A percentile compares a stretch with the other conserved stretches of the same genome.
Evolutionary conservation across 2,113 vertebrate species (phyloP).

Genomic region (Verasper variegatus): DNA sequence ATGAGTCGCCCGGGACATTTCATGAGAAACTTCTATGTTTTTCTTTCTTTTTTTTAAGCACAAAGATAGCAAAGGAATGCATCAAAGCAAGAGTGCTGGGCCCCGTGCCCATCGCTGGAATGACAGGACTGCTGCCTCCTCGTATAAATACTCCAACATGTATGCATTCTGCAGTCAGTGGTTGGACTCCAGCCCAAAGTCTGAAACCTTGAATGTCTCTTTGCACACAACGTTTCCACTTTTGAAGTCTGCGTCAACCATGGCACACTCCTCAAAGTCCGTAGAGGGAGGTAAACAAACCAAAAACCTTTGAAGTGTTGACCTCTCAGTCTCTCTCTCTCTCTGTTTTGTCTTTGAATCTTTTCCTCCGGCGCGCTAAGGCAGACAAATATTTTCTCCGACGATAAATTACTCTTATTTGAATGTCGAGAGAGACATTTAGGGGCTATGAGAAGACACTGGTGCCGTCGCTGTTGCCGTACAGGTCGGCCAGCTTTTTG

Average conservation of each 20-base stretch:
- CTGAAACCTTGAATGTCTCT: slow-evolving; percentile 74
- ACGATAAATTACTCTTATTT: slow-evolving; percentile 67
- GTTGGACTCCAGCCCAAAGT: slow-evolving; percentile 59
- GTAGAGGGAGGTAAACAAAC: slow-evolving; percentile 76
- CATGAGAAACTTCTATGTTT: slow-evolving; percentile 57
- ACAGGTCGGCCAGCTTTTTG: slow-evolving; percentile 96
- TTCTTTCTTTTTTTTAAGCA: slow-evolving; percentile 55
- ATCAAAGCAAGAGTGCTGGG: slow-evolving; percentile 71
- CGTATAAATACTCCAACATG: slow-evolving; percentile 56
- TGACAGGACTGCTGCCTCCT: slow-evolving; percentile 67
- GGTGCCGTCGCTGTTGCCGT: slow-evolving; percentile 87
- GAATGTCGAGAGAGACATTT: slow-evolving; percentile 54
- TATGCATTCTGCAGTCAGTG: slow-evolving; percentile 67
- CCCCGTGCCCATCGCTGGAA: slow-evolving; percentile 61
- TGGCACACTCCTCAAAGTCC: slow-evolving; percentile 71
- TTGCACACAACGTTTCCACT: slow-evolving; percentile 73
- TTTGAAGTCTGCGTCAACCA: slow-evolving; percentile 74
- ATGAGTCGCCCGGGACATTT: slow-evolving; percentile 67
- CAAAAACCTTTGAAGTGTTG: slow-evolving; percentile 67
- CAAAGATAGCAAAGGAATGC: slow-evolving; percentile 76
- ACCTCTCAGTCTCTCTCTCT: slow-evolving; percentile 46
- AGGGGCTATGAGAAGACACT: slow-evolving; percentile 90
- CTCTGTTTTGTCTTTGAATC: slow-evolving; percentile 63
- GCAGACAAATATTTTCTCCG: slow-evolving; percentile 65
- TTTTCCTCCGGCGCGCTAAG: slow-evolving; percentile 47